phyloP scores from a whole-genome alignment of 2,888 invertebrate species.

The Leptopilina myrica region DNA sequence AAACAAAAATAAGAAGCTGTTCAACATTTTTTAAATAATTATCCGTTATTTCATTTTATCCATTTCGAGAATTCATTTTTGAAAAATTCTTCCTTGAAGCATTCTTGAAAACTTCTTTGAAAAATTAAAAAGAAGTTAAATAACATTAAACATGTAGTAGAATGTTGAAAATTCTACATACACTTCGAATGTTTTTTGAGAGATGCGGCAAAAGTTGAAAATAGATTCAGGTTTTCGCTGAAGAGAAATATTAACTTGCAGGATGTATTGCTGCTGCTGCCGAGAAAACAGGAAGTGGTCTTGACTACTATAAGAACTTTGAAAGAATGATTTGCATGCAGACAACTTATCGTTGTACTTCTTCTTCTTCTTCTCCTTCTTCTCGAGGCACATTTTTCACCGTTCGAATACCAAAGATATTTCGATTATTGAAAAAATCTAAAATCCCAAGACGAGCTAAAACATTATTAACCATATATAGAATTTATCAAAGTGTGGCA shows the following conservation, averaged over 20 bases:
- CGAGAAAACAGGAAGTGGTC: conserved; percentile 27
- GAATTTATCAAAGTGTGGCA: too few relatives aligned
- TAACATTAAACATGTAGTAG: too few relatives aligned
- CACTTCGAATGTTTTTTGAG: not conserved
- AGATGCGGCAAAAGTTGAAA: not conserved
- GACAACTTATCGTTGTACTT: not conserved
- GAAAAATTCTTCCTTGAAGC: not conserved
- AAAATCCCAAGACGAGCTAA: not conserved
- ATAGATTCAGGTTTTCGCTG: not conserved
- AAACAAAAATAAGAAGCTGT: not conserved
- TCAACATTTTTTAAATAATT: too few relatives aligned
- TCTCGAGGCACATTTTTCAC: not conserved
- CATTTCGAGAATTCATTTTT: not conserved
- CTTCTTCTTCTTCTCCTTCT: not conserved
- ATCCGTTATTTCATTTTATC: too few relatives aligned
- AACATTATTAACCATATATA: too few relatives aligned
- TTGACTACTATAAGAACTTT: conserved; percentile 8
- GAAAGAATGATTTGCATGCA: conserved; percentile 22
- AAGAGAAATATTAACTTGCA: conserved; percentile 31
- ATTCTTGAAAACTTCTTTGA: too few relatives aligned
- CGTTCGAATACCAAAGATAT: not conserved
- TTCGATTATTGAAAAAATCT: not conserved
- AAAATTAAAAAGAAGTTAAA: too few relatives aligned
- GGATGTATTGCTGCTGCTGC: not conserved
- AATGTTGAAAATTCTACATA: not conserved